phyloP scores from a whole-genome alignment of 1,140 invertebrate species.

The Ylistrum balloti region DNA sequence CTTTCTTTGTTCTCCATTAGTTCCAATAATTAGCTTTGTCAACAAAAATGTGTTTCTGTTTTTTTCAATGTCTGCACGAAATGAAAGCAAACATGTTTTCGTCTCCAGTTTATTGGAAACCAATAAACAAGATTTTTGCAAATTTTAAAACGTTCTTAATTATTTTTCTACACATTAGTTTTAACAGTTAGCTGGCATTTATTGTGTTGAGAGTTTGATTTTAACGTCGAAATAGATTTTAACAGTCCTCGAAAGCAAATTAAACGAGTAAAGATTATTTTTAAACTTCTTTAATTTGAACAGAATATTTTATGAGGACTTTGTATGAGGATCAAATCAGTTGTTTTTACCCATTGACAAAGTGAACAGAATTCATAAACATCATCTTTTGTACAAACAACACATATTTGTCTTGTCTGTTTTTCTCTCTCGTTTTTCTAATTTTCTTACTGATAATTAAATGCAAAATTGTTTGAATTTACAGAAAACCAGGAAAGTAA shows the following conservation, averaged over 20 bases:
- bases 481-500: too few relatives aligned
- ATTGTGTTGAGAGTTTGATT: not conserved
- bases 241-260: not conserved
- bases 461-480: too few relatives aligned
- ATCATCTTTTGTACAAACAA: not conserved
- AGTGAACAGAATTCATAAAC: not conserved
- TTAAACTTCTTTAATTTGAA: not conserved
- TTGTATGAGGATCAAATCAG: not conserved
- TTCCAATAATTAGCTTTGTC: constrained; percentile 24
- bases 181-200: constrained; percentile 31
- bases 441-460: too few relatives aligned
- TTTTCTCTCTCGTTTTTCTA: too few relatives aligned
- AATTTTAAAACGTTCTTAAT: constrained; percentile 36
- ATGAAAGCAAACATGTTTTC: constrained; percentile 39
- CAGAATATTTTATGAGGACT: not conserved
- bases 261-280: constrained; percentile 10
- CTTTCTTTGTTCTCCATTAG: constrained; percentile 23
- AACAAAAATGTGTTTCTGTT: not conserved
- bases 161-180: constrained; percentile 26
- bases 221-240: not conserved
- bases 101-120: constrained; percentile 10
- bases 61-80: not conserved
- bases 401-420: too few relatives aligned
- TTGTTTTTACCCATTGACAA: too few relatives aligned
- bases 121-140: constrained; percentile 40